phyloP scores from a whole-genome alignment of 2,797 vertebrate species.

The Onychomys leucogaster region DNA sequence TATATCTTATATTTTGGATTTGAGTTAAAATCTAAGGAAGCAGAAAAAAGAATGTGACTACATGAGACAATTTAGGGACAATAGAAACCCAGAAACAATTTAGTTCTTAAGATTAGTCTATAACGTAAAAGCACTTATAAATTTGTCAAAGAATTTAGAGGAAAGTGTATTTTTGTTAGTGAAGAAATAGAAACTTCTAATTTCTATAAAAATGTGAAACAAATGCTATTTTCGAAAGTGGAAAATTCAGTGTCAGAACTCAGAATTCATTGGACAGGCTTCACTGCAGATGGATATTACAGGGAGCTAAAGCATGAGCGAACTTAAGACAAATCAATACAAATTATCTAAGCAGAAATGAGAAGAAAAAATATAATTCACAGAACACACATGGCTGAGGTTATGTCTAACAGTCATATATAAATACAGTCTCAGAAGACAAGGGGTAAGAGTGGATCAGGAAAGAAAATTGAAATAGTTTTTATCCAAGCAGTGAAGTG shows the following conservation, averaged over 20 bases:
- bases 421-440: not conserved
- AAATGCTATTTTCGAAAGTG: slow-evolving; percentile 40
- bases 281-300: not conserved
- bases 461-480: not conserved
- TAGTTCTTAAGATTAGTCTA: slow-evolving; percentile 35
- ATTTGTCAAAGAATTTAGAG: slow-evolving; percentile 26
- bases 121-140: not conserved
- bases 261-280: not conserved
- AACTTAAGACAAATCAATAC: not conserved
- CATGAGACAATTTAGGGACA: not conserved
- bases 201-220: not conserved
- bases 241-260: slow-evolving; percentile 30
- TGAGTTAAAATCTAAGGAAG: not conserved
- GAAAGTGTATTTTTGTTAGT: not conserved
- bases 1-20: not conserved
- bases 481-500: not conserved
- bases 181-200: not conserved
- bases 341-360: slow-evolving; percentile 26
- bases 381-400: not conserved
- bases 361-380: not conserved
- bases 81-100: not conserved
- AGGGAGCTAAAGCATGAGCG: not conserved
- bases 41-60: slow-evolving; percentile 30
- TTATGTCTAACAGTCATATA: not conserved
- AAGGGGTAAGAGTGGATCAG: not conserved